These are phyloP conservation scores for Semicossyphus pulcher DNA, from an alignment of 2,113 vertebrate species.

Conservation along the genomic window DNA sequence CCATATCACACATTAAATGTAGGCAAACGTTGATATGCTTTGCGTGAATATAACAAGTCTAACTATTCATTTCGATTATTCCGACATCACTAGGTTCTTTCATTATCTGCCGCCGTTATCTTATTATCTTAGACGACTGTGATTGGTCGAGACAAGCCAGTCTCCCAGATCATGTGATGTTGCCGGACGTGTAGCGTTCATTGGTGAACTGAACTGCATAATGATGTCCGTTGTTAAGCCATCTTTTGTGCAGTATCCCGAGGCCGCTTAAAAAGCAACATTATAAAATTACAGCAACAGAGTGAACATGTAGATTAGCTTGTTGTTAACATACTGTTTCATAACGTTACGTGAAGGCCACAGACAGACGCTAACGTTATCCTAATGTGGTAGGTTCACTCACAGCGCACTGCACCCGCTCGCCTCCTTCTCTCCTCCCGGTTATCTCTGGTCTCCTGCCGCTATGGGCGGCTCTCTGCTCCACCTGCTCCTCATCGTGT, in stretches of 20 bases:
- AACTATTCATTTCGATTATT: too few species aligned
- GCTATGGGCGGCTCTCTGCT: conserved; percentile 41
- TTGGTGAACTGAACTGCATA: neutral
- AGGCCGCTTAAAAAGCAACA: neutral
- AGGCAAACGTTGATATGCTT: too few species aligned
- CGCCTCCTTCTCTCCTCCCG: neutral
- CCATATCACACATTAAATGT: too few species aligned
- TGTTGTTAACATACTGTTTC: fast-evolving
- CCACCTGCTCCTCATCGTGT: conserved; percentile 40
- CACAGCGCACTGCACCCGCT: neutral
- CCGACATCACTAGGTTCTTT: too few species aligned
- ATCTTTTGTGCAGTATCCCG: neutral
- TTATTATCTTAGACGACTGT: neutral
- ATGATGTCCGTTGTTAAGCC: neutral
- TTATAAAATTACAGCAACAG: neutral
- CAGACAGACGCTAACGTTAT: neutral
- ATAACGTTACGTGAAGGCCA: neutral
- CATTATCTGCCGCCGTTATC: neutral
- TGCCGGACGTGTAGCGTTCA: conserved; percentile 44
- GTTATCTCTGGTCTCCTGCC: neutral
- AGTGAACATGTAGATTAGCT: neutral
- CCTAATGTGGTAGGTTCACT: neutral
- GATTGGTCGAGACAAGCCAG: conserved; percentile 41
- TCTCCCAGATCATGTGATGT: conserved; percentile 51
- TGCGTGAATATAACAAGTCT: too few species aligned